A percentile compares a stretch with the other conserved stretches of the same genome.
These are phyloP conservation scores for Aegithalos caudatus DNA, from an alignment of 2,113 vertebrate genomes.

Conservation along the genomic window DNA sequence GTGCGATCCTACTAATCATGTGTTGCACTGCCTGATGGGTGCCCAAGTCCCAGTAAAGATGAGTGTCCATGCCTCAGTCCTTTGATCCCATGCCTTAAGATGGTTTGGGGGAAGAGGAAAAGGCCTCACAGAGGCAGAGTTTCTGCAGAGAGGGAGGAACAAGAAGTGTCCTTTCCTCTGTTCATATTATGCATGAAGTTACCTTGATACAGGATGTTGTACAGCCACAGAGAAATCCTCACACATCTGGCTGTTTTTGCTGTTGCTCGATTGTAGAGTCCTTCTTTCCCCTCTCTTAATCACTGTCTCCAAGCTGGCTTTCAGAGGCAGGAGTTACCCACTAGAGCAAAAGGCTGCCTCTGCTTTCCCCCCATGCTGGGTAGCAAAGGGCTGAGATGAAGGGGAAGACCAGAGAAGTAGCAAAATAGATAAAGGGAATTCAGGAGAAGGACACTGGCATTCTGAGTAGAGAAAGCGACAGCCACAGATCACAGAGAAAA, in stretches of 20 bases:
- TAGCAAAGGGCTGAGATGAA: constrained; percentile 11
- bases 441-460: not conserved
- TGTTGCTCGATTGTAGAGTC: not conserved
- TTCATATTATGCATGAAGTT: not conserved
- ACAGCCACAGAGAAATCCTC: not conserved
- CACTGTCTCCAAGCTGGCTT: not conserved
- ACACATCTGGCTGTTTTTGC: not conserved
- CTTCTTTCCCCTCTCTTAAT: not conserved
- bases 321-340: not conserved
- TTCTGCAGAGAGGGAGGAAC: not conserved
- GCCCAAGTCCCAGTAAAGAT: not conserved
- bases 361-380: not conserved
- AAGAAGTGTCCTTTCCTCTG: not conserved
- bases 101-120: not conserved
- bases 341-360: not conserved
- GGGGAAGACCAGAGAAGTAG: not conserved
- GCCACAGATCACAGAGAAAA: not conserved
- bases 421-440: not conserved
- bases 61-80: not conserved
- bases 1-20: not conserved
- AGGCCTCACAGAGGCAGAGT: not conserved
- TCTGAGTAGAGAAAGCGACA: not conserved
- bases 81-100: not conserved
- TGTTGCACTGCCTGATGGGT: not conserved
- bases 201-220: not conserved